Evolutionary conservation across 2,888 invertebrate species (phyloP), one percentile per base, ranked within the genome.

Genomic region (Habroteleia sp.): DNA sequence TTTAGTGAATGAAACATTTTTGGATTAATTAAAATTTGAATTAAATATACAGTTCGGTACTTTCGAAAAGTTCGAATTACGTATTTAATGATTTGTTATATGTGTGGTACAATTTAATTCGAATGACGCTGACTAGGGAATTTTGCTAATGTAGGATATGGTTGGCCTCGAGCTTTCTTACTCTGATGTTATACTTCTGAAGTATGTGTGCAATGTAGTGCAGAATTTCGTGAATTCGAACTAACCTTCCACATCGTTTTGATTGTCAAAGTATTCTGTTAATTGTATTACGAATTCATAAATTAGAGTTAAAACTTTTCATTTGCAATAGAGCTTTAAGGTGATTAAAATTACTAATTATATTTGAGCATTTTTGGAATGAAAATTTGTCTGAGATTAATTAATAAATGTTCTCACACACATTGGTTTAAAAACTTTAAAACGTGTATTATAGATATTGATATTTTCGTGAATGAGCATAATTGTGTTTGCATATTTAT

Each of bases 161-260:
- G 14, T 54, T 17, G 17, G 33, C 42, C 42, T 25, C 23, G 17
- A 44, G 42, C 14, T 42, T 44, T 33, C 42, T 58, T 58, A 44
- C 33, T 42, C 44, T 8, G 23, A 7, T 23, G 42, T 23, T 42
- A 33, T 42, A 42, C 23, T 41, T 46, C 7, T 17, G 27, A 60
- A 31, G 35, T 35, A 20, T 27, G 35, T 35, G 35, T 37, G 20
- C 17, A 44, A 37, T 60, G 16, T 17, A 7, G 14, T 14, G 17
- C 27, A 16, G 58, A 44, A 60, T 46, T 60, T 60, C 14, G 10
- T 23, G 35, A 42, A 44, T 58, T 42, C 25, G 17, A 35, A 44
- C 42, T 58, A 29, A 44, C 16, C 35, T 27, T 37, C 37, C 35
- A 17, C 44, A 60, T 35, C 27, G 58, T 27, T 37, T 20, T 11